Base-by-base conservation (phyloP, 2,888 invertebrate species). In the Torymus aiolomorphi region DNA sequence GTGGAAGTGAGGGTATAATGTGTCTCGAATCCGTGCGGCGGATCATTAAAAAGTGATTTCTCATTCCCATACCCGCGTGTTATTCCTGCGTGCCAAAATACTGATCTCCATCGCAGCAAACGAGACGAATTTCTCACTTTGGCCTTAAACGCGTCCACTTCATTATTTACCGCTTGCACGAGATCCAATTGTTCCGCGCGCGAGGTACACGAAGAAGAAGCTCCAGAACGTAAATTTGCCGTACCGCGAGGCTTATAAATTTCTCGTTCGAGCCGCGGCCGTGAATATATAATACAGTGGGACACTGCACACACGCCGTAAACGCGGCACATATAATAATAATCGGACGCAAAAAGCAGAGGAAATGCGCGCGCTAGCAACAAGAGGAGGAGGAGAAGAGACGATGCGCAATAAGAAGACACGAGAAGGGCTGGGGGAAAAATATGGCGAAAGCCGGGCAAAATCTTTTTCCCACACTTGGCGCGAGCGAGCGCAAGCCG, bases 381-480 rank as follows among this genome's bases (percentile, higher is more conserved):
- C 8, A 42, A 42, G 42, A 65, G 51, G 49, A 75, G 18, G 10
- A 52, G 51, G 67, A 78, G 79, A 51, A 61, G 69, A 75, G n/a
- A 69, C 62, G 13, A 24, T 63, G 65, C 42, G 42, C 42, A 42
- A 42, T 42, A 42, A 42, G 42, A 52, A 66, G 65, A 42, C 57
- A 49, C 20, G 52, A 57, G 20, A 2, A 61, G 54, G 76, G 66
- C 20, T 8, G 42, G 67, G 66, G 71, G 66, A 71, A 56, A 63
- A 66, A 76, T 65, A 67, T 62, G 54, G 72, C 76, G 66, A 70
- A 74, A 76, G 70, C 59, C 54, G 56, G 61, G 65, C 76, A 82
- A 83, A 82, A 82, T 83, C 83, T 83, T 81, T 86, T 83, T 83
- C 76, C 80, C 78, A 84, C 84, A 84, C 83, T 85, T 84, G 82